Percentiles rank a stretch among this genome's conserved stretches.
These are phyloP conservation scores for Troides helena DNA, from an alignment of 2,888 invertebrate genomes.

Conservation along the genomic window DNA sequence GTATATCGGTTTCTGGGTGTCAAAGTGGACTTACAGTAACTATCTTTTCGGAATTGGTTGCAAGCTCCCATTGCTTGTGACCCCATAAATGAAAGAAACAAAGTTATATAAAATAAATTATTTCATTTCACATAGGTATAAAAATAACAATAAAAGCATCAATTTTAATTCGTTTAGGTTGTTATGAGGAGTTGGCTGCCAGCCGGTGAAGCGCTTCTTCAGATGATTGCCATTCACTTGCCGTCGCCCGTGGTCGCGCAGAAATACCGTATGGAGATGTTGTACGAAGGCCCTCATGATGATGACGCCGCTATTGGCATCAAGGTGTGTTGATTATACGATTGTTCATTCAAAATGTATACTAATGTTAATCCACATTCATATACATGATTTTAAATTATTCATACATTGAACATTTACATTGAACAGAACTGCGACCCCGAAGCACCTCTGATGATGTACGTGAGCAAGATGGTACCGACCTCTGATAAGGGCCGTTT, in stretches of 20 bases:
- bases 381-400: too few relatives aligned
- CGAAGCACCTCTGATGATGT: conserved; percentile 99
- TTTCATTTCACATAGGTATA: not conserved
- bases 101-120: not conserved
- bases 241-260: conserved; percentile 99
- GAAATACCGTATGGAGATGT: conserved; percentile 99
- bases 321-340: conserved; percentile 76
- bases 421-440: conserved; percentile 91
- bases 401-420: not conserved
- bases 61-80: conserved; percentile 46
- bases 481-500: conserved; percentile 99
- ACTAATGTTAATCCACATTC: not conserved
- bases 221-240: conserved; percentile 99
- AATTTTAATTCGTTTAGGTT: conserved; percentile 71
- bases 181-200: conserved; percentile 99
- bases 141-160: too few relatives aligned
- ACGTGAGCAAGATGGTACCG: conserved; percentile 99
- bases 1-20: conserved; percentile 69
- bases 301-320: conserved; percentile 96
- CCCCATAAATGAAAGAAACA: conserved; percentile 71
- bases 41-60: conserved; percentile 73
- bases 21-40: conserved; percentile 72
- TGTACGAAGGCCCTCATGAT: conserved; percentile 99
- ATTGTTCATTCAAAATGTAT: not conserved
- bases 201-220: conserved; percentile 99